Evolutionary conservation across 2,888 invertebrate species (phyloP).

Genomic region (Patella caerulea): DNA sequence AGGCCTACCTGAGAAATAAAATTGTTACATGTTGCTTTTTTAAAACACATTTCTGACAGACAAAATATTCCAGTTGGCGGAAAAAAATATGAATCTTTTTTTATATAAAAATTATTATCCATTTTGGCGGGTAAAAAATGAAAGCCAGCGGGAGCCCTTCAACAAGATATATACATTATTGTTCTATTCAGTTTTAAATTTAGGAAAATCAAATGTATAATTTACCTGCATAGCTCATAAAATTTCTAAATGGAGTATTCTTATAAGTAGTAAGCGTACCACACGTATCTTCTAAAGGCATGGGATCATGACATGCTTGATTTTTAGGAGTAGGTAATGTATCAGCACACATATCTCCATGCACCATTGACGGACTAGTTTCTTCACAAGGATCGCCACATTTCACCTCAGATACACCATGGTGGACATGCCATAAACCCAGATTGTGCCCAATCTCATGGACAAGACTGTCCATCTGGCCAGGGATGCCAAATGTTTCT

Average conservation of each 20-base stretch:
- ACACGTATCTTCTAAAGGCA: slow-evolving; percentile 39
- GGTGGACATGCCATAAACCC: slow-evolving; percentile 70
- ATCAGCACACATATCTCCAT: slow-evolving; percentile 69
- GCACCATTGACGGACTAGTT: slow-evolving; percentile 55
- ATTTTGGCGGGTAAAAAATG: no score
- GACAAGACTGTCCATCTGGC: slow-evolving; percentile 56
- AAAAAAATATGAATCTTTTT: no score
- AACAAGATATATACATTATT: no score
- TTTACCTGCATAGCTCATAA: slow-evolving; percentile 67
- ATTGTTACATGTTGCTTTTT: no score
- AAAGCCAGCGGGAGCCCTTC: no score
- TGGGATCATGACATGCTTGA: slow-evolving; percentile 57
- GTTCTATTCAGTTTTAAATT: no score
- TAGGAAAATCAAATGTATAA: no score
- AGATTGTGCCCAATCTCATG: slow-evolving; percentile 70
- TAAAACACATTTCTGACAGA: no score
- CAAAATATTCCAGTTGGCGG: no score
- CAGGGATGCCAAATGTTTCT: slow-evolving; percentile 53
- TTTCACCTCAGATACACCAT: slow-evolving; percentile 63
- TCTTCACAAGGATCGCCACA: slow-evolving; percentile 66
- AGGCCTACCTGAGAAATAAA: no score
- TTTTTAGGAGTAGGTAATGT: slow-evolving; percentile 64
- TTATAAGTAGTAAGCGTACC: slow-evolving; percentile 41
- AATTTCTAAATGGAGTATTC: slow-evolving; percentile 64
- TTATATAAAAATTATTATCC: no score